These are phyloP conservation scores for Epirrhoe tristata DNA, from an alignment of 2,888 invertebrate species.

Conservation along the genomic window DNA sequence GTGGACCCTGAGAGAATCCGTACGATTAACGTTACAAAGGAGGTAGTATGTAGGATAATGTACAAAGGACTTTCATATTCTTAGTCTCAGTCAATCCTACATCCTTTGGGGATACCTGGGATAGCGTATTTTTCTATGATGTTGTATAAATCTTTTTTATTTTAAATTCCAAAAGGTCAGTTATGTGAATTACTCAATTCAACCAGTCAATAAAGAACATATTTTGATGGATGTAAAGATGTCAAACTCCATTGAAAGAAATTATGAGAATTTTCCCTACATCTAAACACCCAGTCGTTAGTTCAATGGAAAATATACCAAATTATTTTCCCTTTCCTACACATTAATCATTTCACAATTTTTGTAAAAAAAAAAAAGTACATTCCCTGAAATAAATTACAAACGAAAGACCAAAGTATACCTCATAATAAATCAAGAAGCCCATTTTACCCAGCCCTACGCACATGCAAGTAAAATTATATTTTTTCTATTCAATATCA, in stretches of 20 bases:
- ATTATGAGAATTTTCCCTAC: too few relatives aligned
- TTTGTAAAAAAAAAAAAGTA: constrained; percentile 19
- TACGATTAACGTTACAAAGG: constrained; percentile 25
- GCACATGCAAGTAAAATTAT: constrained; percentile 49
- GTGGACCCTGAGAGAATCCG: constrained; percentile 23
- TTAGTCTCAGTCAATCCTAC: constrained; percentile 31
- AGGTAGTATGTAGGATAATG: constrained; percentile 26
- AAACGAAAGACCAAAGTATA: constrained; percentile 24
- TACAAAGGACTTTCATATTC: constrained; percentile 25
- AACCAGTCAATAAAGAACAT: too few relatives aligned
- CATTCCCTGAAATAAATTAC: constrained; percentile 18
- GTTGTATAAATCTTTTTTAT: constrained; percentile 17
- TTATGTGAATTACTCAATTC: too few relatives aligned
- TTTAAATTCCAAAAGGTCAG: background rate
- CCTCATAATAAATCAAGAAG: constrained; percentile 45
- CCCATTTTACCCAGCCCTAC: constrained; percentile 37
- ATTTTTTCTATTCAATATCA: constrained; percentile 60
- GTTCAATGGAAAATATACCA: too few relatives aligned
- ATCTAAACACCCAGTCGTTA: too few relatives aligned
- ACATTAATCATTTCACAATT: background rate
- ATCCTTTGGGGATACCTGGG: constrained; percentile 23
- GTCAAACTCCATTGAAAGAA: too few relatives aligned
- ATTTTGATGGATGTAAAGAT: too few relatives aligned
- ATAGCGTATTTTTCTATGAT: constrained; percentile 22
- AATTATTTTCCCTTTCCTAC: constrained; percentile 1